Evolutionary conservation across 2,888 invertebrate species (phyloP).

Genomic region (Empis stercorea): DNA sequence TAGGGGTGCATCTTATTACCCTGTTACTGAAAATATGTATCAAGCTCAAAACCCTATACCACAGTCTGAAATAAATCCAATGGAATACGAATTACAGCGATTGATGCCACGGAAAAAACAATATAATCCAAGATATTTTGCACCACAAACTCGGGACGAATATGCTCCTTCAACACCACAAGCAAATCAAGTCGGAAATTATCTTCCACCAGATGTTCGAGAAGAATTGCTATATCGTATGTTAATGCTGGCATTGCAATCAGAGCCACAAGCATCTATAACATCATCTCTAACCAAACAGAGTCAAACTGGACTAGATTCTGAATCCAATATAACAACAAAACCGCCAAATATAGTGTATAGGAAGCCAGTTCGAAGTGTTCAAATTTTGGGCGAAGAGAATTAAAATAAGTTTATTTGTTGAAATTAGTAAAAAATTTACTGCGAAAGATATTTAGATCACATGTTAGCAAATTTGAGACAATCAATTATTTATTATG

Average conservation of each 20-base stretch:
- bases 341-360: slow-evolving; percentile 37
- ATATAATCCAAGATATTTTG: slow-evolving; percentile 31
- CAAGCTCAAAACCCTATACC: slow-evolving; percentile 16
- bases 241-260: slow-evolving; percentile 58
- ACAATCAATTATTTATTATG: too few relatives aligned
- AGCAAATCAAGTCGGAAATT: slow-evolving; percentile 27
- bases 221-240: slow-evolving; percentile 58
- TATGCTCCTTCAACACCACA: slow-evolving; percentile 12
- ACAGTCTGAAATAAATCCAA: slow-evolving; percentile 16
- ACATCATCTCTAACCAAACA: slow-evolving; percentile 13
- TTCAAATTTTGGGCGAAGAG: slow-evolving; percentile 58
- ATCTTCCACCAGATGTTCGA: slow-evolving; percentile 53
- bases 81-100: slow-evolving; percentile 39
- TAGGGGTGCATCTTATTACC: slow-evolving; percentile 4
- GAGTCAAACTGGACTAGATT: slow-evolving; percentile 12
- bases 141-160: slow-evolving; percentile 31
- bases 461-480: too few relatives aligned
- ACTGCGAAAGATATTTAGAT: too few relatives aligned
- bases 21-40: slow-evolving; percentile 13
- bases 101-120: slow-evolving; percentile 36
- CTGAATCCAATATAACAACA: slow-evolving; percentile 33
- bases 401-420: slow-evolving; percentile 4
- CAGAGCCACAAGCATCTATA: slow-evolving; percentile 42
- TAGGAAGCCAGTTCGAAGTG: slow-evolving; percentile 51
- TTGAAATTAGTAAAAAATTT: too few relatives aligned